Conservation (phyloP, 1,140 invertebrate genomes). For the Mylabris phalerata region DNA sequence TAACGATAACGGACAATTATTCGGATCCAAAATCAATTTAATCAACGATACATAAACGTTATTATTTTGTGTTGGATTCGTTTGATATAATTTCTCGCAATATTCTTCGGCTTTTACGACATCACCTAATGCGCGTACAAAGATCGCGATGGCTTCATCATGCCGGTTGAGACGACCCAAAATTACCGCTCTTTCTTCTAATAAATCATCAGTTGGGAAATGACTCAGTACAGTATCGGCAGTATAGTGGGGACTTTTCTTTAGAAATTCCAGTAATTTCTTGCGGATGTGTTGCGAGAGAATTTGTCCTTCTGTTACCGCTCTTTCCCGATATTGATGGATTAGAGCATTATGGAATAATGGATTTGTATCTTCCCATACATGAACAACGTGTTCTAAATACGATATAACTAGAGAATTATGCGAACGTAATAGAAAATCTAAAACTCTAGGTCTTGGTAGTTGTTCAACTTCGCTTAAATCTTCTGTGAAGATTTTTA, state of each 20-base stretch:
- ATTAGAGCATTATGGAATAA: constrained; percentile 88
- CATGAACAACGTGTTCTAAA: constrained; percentile 86
- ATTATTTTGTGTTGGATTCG: constrained; percentile 20
- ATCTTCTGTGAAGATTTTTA: constrained; percentile 94
- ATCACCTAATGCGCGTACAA: constrained; percentile 76
- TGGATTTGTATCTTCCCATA: constrained; percentile 80
- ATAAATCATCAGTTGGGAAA: constrained; percentile 77
- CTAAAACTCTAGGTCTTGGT: constrained; percentile 79
- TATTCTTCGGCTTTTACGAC: constrained; percentile 75
- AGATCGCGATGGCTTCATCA: constrained; percentile 87
- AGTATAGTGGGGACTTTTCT: constrained; percentile 75
- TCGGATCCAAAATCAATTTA: constrained; percentile 57
- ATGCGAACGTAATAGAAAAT: constrained; percentile 79
- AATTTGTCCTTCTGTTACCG: constrained; percentile 47
- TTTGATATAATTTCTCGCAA: constrained; percentile 63
- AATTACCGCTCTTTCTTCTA: constrained; percentile 90
- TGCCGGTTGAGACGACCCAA: constrained; percentile 85
- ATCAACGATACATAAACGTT: constrained; percentile 57
- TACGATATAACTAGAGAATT: constrained; percentile 82
- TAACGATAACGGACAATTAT: constrained; percentile 43
- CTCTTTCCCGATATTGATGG: constrained; percentile 72
- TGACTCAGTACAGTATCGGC: constrained; percentile 82
- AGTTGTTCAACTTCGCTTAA: constrained; percentile 80
- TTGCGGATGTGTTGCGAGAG: constrained; percentile 57
- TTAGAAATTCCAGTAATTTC: constrained; percentile 80